A percentile compares a stretch with the other conserved stretches of the same genome.
Evolutionary conservation across 2,797 vertebrate genomes (phyloP).

Genomic region (Sebastes cheni): DNA sequence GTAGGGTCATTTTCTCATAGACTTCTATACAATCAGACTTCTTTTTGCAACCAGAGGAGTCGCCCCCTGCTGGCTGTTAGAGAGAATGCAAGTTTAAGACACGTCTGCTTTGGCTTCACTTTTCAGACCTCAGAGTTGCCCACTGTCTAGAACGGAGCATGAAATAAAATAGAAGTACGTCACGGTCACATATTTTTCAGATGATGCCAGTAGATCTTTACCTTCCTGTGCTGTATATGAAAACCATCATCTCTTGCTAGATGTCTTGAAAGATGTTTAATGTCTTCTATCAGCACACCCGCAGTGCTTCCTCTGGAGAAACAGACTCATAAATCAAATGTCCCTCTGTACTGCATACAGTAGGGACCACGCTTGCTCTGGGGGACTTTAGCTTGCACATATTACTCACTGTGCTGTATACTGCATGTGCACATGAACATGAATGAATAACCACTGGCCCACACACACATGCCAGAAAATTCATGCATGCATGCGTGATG

Average conservation of each 20-base stretch:
- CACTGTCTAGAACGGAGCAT: neutral
- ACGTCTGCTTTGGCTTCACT: rapidly evolving
- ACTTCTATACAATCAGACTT: too few species aligned
- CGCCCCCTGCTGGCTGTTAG: too few species aligned
- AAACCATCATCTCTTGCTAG: neutral
- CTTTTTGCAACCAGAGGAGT: too few species aligned
- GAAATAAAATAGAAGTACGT: neutral
- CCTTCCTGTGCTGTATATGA: neutral
- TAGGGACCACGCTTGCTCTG: constrained; percentile 17
- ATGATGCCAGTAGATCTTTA: neutral
- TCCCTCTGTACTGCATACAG: constrained; percentile 18
- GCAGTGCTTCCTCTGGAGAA: neutral
- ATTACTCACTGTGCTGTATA: neutral
- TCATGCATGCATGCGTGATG: constrained; percentile 5
- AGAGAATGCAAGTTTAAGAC: too few species aligned
- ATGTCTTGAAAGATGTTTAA: constrained; percentile 5
- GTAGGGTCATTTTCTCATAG: rapidly evolving
- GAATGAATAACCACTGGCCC: constrained; percentile 7
- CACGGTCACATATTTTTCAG: neutral
- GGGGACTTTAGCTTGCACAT: constrained; percentile 22
- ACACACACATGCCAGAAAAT: constrained; percentile 1
- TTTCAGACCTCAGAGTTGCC: too few species aligned
- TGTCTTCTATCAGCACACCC: neutral
- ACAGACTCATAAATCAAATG: constrained; percentile 33
- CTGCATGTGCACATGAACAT: constrained; percentile 21